These are phyloP conservation scores for Alfaro cultratus DNA, from an alignment of 2,797 vertebrate genomes.

Conservation along the genomic window DNA sequence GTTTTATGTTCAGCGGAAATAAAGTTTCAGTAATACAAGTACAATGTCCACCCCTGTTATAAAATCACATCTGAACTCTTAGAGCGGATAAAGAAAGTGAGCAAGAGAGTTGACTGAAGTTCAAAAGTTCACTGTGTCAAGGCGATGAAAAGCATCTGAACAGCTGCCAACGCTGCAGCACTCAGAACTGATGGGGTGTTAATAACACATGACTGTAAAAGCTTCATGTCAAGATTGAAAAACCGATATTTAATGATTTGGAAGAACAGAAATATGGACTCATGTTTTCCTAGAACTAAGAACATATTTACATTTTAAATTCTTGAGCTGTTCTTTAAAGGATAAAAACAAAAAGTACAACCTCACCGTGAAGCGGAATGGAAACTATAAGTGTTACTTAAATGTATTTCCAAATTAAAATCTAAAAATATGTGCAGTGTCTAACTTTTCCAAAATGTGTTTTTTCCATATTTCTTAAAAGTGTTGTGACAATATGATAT, in stretches of 20 bases:
- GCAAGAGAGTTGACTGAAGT: not conserved
- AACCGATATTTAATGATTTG: not conserved
- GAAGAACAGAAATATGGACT: not conserved
- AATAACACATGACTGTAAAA: not conserved
- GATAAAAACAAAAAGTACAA: not conserved
- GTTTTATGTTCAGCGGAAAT: not conserved
- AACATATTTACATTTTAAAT: not conserved
- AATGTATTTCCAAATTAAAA: not conserved
- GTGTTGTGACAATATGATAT: too few species aligned
- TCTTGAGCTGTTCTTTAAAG: not conserved
- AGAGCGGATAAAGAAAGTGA: not conserved
- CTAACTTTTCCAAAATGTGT: too few species aligned
- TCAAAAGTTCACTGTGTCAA: not conserved
- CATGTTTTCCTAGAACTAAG: not conserved
- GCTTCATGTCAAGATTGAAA: not conserved
- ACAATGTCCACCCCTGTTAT: not conserved
- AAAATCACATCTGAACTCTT: not conserved
- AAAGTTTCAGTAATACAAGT: not conserved
- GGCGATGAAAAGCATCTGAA: constrained; percentile 4
- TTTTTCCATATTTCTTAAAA: too few species aligned
- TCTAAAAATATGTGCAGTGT: not conserved
- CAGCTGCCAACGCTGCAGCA: not conserved
- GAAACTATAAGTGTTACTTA: not conserved
- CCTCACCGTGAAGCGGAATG: not conserved
- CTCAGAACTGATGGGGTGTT: constrained; percentile 1